phyloP scores from a whole-genome alignment of 2,113 vertebrate genomes.

The Caretta caretta region DNA sequence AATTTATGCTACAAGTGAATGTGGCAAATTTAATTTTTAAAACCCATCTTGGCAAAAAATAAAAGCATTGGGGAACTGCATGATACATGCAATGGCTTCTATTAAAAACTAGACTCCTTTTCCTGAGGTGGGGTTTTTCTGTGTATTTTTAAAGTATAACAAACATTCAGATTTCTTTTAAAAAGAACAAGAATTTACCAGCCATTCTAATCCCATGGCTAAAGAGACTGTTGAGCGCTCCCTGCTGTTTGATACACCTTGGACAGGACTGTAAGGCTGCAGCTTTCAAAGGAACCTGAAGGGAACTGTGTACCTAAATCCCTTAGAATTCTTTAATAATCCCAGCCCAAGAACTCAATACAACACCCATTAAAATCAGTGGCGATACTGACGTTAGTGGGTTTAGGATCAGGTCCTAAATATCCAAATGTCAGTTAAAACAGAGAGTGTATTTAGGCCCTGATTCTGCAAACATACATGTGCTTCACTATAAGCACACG shows the following conservation, averaged over 20 bases:
- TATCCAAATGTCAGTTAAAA: not conserved
- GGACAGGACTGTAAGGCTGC: not conserved
- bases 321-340: not conserved
- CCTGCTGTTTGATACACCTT: not conserved
- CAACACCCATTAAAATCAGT: not conserved
- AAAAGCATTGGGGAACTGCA: not conserved
- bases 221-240: not conserved
- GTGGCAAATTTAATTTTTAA: not conserved
- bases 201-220: not conserved
- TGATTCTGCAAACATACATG: not conserved
- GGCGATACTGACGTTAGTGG: not conserved
- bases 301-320: not conserved
- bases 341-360: not conserved
- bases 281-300: not conserved
- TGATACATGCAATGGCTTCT: fast-evolving
- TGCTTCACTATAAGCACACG: not conserved
- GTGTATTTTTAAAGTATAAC: not conserved
- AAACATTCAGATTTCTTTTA: not conserved
- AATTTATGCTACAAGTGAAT: fast-evolving
- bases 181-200: not conserved
- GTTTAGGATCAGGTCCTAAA: not conserved
- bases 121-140: not conserved
- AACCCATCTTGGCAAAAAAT: not conserved
- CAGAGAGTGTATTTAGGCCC: not conserved
- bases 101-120: not conserved